These are phyloP conservation scores for Pherbina coryleti DNA, from an alignment of 2,888 invertebrate genomes.

Conservation along the genomic window DNA sequence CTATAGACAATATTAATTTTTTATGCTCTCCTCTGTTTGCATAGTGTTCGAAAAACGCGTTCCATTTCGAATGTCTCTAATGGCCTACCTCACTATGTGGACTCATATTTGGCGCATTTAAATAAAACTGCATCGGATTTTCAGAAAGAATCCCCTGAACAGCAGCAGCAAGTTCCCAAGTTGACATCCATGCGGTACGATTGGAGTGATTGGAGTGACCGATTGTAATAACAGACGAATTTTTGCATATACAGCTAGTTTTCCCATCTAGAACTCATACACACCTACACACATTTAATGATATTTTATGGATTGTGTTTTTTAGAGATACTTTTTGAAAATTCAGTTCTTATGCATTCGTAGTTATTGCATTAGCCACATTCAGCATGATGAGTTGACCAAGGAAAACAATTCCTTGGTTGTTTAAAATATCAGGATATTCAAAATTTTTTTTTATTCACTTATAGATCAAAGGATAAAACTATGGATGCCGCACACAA, in stretches of 20 bases:
- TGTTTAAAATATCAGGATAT: not conserved
- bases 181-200: conserved; percentile 54
- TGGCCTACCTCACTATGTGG: conserved; percentile 66
- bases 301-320: not conserved
- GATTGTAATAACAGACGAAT: conserved; percentile 47
- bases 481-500: not conserved
- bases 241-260: not conserved
- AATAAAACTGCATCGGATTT: conserved; percentile 49
- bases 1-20: not conserved
- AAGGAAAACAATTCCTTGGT: not conserved
- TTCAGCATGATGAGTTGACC: not conserved
- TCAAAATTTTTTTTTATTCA: too few relatives aligned
- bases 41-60: conserved; percentile 62
- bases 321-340: conserved; percentile 1
- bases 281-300: not conserved
- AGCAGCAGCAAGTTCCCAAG: conserved; percentile 34
- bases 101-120: conserved; percentile 59
- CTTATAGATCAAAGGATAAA: not conserved
- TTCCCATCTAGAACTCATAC: not conserved
- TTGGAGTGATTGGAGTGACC: conserved; percentile 49
- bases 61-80: conserved; percentile 61
- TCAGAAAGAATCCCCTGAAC: conserved; percentile 40
- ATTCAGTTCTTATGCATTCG: conserved; percentile 20
- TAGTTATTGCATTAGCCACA: conserved; percentile 37
- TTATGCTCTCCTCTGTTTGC: not conserved